phyloP scores from a whole-genome alignment of 2,113 vertebrate genomes.

The Antidorcas marsupialis region DNA sequence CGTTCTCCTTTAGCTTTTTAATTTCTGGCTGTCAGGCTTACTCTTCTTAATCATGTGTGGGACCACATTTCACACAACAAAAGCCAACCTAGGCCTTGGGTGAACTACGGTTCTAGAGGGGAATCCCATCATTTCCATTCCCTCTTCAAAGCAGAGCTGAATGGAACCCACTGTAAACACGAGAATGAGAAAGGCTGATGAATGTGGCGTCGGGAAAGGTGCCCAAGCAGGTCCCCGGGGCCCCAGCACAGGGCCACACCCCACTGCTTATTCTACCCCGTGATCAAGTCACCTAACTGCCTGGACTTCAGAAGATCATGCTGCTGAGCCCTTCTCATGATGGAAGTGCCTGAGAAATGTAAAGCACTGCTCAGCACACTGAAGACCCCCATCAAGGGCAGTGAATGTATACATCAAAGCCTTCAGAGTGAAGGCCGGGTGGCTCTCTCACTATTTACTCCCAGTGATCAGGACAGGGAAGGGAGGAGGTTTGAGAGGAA shows the following conservation, averaged over 20 bases:
- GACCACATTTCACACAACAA: slow-evolving; percentile 9
- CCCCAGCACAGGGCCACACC: not conserved
- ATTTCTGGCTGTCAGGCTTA: not conserved
- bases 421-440: not conserved
- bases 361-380: not conserved
- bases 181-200: not conserved
- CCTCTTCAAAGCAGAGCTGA: not conserved
- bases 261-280: not conserved
- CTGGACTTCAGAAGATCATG: not conserved
- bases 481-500: not conserved
- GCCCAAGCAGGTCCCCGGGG: not conserved
- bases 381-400: not conserved
- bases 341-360: not conserved
- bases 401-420: not conserved
- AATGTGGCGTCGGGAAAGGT: rapidly evolving
- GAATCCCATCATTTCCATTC: not conserved
- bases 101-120: not conserved
- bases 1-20: not conserved
- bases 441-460: not conserved
- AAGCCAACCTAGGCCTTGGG: slow-evolving; percentile 7
- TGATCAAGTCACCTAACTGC: not conserved
- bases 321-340: not conserved
- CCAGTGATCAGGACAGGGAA: too few relatives aligned
- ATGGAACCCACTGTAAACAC: not conserved
- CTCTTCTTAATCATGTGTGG: slow-evolving; percentile 26